Evolutionary conservation across 2,797 vertebrate genomes (phyloP).

Genomic region (Clarias laeviceps): DNA sequence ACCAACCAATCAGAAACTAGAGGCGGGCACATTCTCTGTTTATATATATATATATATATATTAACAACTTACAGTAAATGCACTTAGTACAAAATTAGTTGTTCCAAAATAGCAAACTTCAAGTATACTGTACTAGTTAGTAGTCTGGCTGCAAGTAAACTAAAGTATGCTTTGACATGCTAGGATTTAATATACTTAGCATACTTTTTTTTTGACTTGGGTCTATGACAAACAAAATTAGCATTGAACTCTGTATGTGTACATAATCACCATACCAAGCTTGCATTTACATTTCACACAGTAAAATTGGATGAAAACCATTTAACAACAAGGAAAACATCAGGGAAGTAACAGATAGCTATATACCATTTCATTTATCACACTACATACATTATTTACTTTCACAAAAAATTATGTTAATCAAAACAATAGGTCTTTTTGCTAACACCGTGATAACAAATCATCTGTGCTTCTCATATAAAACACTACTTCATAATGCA

Average conservation of each 20-base stretch:
- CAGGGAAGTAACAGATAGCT: constrained; percentile 8
- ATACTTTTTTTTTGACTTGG: too few relatives aligned
- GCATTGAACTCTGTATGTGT: not conserved
- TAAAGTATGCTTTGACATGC: too few relatives aligned
- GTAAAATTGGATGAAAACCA: constrained; percentile 9
- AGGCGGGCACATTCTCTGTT: too few relatives aligned
- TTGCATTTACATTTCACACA: constrained; percentile 28
- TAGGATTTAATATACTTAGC: too few relatives aligned
- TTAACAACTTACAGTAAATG: too few relatives aligned
- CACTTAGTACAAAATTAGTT: too few relatives aligned
- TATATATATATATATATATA: too few relatives aligned
- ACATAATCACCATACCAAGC: constrained; percentile 25
- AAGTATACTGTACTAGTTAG: too few relatives aligned
- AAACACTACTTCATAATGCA: not conserved
- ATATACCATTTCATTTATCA: constrained; percentile 3
- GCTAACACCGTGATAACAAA: not conserved
- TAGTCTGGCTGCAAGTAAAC: too few relatives aligned
- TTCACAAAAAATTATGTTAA: not conserved
- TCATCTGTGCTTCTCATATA: not conserved
- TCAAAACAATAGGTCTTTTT: not conserved
- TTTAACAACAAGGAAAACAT: not conserved
- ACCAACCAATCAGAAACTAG: too few relatives aligned
- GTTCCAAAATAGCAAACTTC: too few relatives aligned
- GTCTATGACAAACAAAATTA: not conserved
- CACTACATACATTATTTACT: not conserved